phyloP scores from a whole-genome alignment of 30 jellyfish, hydroid and myxozoan species.

The Rhopilema esculentum region DNA sequence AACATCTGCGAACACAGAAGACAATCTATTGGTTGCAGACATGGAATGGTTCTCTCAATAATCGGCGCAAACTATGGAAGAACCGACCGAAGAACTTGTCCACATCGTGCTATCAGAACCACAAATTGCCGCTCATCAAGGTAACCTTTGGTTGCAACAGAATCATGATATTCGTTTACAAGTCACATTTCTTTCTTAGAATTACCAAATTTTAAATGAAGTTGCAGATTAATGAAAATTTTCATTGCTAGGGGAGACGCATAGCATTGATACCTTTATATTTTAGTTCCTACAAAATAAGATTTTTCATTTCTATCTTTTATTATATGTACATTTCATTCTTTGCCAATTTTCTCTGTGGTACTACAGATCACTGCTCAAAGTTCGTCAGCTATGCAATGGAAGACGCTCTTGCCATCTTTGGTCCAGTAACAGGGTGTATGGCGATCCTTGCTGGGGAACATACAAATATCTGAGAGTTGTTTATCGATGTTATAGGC shows the following conservation, averaged over 20 bases:
- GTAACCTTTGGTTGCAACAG: background rate
- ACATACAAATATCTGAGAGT: slow-evolving; percentile 44
- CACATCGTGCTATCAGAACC: background rate
- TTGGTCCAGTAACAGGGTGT: slow-evolving; percentile 11
- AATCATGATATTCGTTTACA: too few relatives aligned
- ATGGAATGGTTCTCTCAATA: background rate
- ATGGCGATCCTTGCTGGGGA: slow-evolving; percentile 60
- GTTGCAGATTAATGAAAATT: too few relatives aligned
- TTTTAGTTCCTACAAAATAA: too few relatives aligned
- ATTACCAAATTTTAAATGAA: too few relatives aligned
- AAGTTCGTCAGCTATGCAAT: slow-evolving; percentile 16
- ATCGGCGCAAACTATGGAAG: slow-evolving; percentile 21
- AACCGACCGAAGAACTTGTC: slow-evolving; percentile 16
- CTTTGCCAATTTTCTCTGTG: background rate
- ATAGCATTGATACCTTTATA: too few relatives aligned
- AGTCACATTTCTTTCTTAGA: too few relatives aligned
- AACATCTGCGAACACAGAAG: slow-evolving; percentile 16
- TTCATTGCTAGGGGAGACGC: too few relatives aligned
- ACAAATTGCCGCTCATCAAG: background rate
- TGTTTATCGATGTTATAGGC: background rate
- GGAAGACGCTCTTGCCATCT: slow-evolving; percentile 21
- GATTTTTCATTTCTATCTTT: too few relatives aligned
- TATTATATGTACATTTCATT: too few relatives aligned
- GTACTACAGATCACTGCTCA: background rate
- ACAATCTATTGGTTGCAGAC: background rate